Conservation (phyloP, 2,113 vertebrate species). For the Coptodon bakossiorum region DNA sequence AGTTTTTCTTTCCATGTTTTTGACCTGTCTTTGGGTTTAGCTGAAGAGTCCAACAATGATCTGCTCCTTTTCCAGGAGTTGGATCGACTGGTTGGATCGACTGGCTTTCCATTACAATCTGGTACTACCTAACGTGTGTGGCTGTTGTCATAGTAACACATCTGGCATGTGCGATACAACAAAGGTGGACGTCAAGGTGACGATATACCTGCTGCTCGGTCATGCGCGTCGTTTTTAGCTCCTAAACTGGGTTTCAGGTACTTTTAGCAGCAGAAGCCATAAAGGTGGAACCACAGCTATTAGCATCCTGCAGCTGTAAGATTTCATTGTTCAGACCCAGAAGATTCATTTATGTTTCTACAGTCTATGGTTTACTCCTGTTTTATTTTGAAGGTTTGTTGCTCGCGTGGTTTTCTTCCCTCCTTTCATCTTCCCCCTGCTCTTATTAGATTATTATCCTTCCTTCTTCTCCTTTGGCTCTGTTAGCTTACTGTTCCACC, state of each 20-base stretch:
- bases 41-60: neutral
- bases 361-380: neutral
- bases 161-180: neutral
- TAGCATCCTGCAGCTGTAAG: neutral
- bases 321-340: neutral
- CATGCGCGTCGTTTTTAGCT: neutral
- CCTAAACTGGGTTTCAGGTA: neutral
- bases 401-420: neutral
- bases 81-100: fast-evolving
- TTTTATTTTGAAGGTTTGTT: neutral
- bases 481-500: neutral
- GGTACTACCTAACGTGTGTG: neutral
- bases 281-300: neutral
- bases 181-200: neutral
- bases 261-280: neutral
- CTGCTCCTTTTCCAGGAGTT: neutral
- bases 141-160: neutral
- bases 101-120: neutral
- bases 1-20: neutral
- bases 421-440: neutral
- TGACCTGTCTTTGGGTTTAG: neutral
- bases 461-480: neutral
- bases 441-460: neutral
- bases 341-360: neutral
- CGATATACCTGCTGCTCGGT: neutral